Percentiles rank a stretch among this genome's conserved stretches.
Evolutionary conservation across 2,113 vertebrate species (phyloP).

Genomic region (Eolophus roseicapilla): DNA sequence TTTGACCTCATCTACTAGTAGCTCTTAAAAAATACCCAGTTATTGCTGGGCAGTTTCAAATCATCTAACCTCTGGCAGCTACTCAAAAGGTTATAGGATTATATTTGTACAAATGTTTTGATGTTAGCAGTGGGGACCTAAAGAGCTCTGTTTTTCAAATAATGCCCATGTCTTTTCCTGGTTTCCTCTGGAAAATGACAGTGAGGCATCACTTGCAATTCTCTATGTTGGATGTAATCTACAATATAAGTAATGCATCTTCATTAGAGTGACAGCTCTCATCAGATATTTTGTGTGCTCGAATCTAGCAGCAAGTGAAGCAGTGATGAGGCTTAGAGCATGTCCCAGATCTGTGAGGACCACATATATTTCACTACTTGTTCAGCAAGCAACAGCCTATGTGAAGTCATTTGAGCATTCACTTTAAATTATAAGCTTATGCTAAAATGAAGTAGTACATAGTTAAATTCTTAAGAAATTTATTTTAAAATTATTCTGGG

Average conservation of each 20-base stretch:
- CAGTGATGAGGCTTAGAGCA: slow-evolving; percentile 4
- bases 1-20: background rate
- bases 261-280: slow-evolving; percentile 42
- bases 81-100: background rate
- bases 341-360: background rate
- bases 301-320: slow-evolving; percentile 24
- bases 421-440: background rate
- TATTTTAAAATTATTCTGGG: background rate
- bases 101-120: slow-evolving; percentile 3
- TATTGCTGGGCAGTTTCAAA: background rate
- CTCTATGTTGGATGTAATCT: background rate
- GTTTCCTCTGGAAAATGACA: slow-evolving; percentile 8
- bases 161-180: background rate
- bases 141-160: slow-evolving; percentile 35
- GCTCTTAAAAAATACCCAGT: background rate
- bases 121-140: background rate
- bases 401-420: background rate
- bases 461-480: background rate
- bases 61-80: background rate
- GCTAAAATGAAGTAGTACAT: background rate
- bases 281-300: background rate
- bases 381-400: background rate
- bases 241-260: slow-evolving; percentile 2
- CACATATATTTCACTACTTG: background rate
- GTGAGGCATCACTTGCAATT: slow-evolving; percentile 7